Conservation (phyloP, 2,888 invertebrate genomes). For the Acanthopleura granulata region DNA sequence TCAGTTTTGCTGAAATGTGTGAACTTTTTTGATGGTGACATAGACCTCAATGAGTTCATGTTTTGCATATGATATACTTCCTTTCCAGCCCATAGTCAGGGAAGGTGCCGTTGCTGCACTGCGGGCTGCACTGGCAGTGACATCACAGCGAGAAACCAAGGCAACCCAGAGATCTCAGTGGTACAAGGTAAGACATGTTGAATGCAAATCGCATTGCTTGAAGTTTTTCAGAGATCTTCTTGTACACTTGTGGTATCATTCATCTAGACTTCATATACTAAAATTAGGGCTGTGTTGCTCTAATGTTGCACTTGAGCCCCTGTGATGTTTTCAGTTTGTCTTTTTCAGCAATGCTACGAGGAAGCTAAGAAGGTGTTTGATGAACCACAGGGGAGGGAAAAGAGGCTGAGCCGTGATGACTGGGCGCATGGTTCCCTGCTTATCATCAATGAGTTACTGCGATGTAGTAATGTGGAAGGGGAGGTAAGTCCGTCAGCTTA, state of each 20-base stretch:
- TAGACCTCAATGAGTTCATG: neutral
- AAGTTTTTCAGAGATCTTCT: no score
- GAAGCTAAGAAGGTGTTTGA: constrained; percentile 88
- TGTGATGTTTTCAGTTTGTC: constrained; percentile 1
- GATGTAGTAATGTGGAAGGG: constrained; percentile 85
- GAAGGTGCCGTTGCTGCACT: constrained; percentile 95
- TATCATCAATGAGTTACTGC: constrained; percentile 91
- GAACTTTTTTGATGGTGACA: no score
- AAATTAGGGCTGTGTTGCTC: no score
- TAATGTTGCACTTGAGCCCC: neutral
- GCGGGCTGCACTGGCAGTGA: constrained; percentile 94
- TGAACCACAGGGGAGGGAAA: constrained; percentile 76
- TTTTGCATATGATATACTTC: no score
- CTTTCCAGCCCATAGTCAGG: constrained; percentile 80
- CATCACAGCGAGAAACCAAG: constrained; percentile 94
- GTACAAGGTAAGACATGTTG: constrained; percentile 72
- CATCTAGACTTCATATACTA: no score
- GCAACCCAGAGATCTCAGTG: constrained; percentile 90
- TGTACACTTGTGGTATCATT: no score
- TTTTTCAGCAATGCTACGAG: constrained; percentile 85
- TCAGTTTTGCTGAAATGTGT: no score
- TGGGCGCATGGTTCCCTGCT: constrained; percentile 92
- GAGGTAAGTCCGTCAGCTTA: constrained; percentile 55
- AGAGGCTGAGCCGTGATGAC: constrained; percentile 84
- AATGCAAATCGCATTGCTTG: no score